Percentiles rank a stretch among this genome's conserved stretches.
These are phyloP conservation scores for Frieseomelitta varia DNA, from an alignment of 1,140 invertebrate species.

Conservation along the genomic window DNA sequence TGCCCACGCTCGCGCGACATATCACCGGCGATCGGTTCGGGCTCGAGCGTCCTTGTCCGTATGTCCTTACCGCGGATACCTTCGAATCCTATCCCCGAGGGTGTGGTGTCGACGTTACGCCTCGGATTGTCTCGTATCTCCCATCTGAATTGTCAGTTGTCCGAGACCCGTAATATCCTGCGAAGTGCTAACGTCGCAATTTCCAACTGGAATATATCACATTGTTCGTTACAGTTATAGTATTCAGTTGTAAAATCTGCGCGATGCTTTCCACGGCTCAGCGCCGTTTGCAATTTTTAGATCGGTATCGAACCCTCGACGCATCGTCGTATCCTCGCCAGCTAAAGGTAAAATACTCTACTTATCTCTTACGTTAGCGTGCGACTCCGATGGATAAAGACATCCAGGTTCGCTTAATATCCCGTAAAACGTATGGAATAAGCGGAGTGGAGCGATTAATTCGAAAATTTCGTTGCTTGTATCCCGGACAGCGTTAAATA, in stretches of 20 bases:
- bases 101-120: conserved; percentile 48
- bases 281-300: neutral
- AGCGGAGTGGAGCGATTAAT: neutral
- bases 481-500: neutral
- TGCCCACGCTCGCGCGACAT: conserved; percentile 57
- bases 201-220: conserved; percentile 27
- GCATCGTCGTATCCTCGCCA: neutral
- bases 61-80: conserved; percentile 42
- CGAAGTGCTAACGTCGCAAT: conserved; percentile 21
- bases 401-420: neutral
- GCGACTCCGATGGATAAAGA: neutral
- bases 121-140: conserved; percentile 45
- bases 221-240: conserved; percentile 37
- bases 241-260: neutral
- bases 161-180: conserved; percentile 21
- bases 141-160: conserved; percentile 33
- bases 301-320: neutral
- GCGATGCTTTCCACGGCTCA: neutral
- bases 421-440: neutral
- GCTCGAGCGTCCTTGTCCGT: conserved; percentile 46
- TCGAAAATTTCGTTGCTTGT: neutral
- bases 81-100: conserved; percentile 31
- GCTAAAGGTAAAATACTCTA: neutral
- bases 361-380: neutral
- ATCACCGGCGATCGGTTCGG: conserved; percentile 37